Base-by-base conservation (phyloP, 2,888 invertebrate species). In the Synanthedon formicaeformis region DNA sequence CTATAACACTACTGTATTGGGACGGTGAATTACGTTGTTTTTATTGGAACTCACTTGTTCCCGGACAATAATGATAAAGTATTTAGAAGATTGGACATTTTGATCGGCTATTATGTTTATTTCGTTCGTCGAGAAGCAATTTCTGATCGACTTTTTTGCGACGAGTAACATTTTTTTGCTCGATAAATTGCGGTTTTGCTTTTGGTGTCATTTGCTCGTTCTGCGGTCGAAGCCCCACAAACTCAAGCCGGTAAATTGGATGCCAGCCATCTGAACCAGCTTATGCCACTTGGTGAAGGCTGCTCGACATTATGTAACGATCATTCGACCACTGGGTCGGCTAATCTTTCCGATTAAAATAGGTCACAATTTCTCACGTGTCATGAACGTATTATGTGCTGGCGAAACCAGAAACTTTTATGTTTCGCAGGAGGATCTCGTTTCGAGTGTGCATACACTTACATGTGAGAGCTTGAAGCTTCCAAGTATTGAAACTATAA, bases 401-500 rank as follows among this genome's bases (percentile, higher is more conserved):
- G 34, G 34, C 2, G 34, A 8, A 34, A 34, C 34, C 34, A 3
- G 34, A 34, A 34, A 34, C 34, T 34, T 34, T 34, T 34, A 8
- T 34, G 34, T 8, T 34, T 34, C 34, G 34, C 23, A 23, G 23
- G 8, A 34, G 34, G 34, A 34, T 34, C 34, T 34, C 34, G 34
- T 34, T 10, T 34, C 34, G 34, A 10, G 6, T 34, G 10, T 34
- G 45, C 45, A 14, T 23, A 11, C 60, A 63, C 66, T 63, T 63
- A 63, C 62, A 64, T 61, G 62, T 65, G 65, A 66, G 66, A 66
- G 63, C n/a, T n/a, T n/a, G n/a, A n/a, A n/a, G n/a, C 65, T 68
- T 64, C 72, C 75, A 71, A 81, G 81, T 81, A 84, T 84, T 79
- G 81, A 78, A 85, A 82, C 75, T 75, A 71, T 82, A 81, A 81